Evolutionary conservation across 2,113 vertebrate genomes (phyloP).

Genomic region (Halichoeres trimaculatus): DNA sequence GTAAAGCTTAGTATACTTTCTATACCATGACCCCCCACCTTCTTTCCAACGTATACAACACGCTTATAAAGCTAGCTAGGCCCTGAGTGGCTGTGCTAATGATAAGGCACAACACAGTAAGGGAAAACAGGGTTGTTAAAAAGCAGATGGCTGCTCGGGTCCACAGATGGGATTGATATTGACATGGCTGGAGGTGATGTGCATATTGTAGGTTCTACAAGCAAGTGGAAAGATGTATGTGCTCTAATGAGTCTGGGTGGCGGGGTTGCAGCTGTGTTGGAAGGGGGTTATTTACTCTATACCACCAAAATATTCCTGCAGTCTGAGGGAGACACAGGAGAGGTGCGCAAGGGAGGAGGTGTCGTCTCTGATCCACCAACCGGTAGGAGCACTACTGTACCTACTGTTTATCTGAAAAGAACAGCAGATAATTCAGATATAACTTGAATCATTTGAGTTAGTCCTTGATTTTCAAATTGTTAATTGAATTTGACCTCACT

Average conservation of each 20-base stretch:
- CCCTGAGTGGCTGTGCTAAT: conserved; percentile 60
- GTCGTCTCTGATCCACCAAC: conserved; percentile 22
- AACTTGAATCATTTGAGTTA: not conserved
- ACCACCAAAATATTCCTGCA: conserved; percentile 44
- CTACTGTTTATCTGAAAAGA: conserved; percentile 3
- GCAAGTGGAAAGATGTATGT: conserved; percentile 57
- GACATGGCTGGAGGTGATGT: conserved; percentile 66
- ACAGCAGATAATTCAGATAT: not conserved
- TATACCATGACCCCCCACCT: conserved; percentile 8
- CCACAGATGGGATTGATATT: conserved; percentile 77
- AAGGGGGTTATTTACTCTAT: conserved; percentile 51
- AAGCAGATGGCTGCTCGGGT: conserved; percentile 73
- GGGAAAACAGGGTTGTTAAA: conserved; percentile 75
- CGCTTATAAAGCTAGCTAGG: conserved; percentile 31
- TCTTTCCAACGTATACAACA: not conserved
- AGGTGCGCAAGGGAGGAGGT: conserved; percentile 33
- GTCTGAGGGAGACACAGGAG: conserved; percentile 36
- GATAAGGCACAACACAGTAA: conserved; percentile 62
- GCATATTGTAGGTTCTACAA: conserved; percentile 28
- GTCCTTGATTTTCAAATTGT: not conserved
- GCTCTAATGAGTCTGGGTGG: conserved; percentile 45
- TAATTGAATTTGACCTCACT: not conserved
- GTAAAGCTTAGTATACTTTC: conserved; percentile 4
- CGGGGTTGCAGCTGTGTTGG: conserved; percentile 23
- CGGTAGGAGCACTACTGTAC: conserved; percentile 47